Evolutionary conservation across 2,888 invertebrate genomes (phyloP).

Genomic region (Hyles lineata): DNA sequence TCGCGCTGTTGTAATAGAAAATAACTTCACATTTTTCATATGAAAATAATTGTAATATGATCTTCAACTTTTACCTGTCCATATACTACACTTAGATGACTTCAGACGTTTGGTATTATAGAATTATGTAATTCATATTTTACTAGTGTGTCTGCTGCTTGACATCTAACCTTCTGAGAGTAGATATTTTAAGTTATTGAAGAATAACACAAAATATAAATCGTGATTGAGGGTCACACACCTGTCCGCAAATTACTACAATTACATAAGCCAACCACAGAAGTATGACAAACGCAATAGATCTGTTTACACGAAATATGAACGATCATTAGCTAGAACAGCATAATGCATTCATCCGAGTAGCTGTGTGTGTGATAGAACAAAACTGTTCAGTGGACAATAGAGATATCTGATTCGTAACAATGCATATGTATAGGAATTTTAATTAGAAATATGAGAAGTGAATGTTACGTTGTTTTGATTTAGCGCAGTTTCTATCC

Average conservation of each 20-base stretch:
- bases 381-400: slow-evolving; percentile 75
- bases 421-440: slow-evolving; percentile 76
- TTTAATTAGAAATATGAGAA: slow-evolving; percentile 81
- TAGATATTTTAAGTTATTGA: background rate
- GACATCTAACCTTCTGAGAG: too few relatives aligned
- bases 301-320: slow-evolving; percentile 60
- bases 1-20: background rate
- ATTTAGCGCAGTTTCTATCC: slow-evolving; percentile 62
- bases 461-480: slow-evolving; percentile 63
- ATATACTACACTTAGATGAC: too few relatives aligned
- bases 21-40: too few relatives aligned
- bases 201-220: background rate
- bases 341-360: slow-evolving; percentile 54
- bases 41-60: too few relatives aligned
- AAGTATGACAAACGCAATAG: slow-evolving; percentile 32
- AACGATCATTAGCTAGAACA: slow-evolving; percentile 68
- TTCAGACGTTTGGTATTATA: too few relatives aligned
- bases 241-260: slow-evolving; percentile 1
- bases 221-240: background rate
- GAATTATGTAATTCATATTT: too few relatives aligned
- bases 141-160: too few relatives aligned
- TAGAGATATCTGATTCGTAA: slow-evolving; percentile 79
- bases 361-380: slow-evolving; percentile 48
- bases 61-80: too few relatives aligned
- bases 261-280: background rate